These are phyloP conservation scores for Microplitis deprimator DNA, from an alignment of 2,888 invertebrate species.

Conservation along the genomic window DNA sequence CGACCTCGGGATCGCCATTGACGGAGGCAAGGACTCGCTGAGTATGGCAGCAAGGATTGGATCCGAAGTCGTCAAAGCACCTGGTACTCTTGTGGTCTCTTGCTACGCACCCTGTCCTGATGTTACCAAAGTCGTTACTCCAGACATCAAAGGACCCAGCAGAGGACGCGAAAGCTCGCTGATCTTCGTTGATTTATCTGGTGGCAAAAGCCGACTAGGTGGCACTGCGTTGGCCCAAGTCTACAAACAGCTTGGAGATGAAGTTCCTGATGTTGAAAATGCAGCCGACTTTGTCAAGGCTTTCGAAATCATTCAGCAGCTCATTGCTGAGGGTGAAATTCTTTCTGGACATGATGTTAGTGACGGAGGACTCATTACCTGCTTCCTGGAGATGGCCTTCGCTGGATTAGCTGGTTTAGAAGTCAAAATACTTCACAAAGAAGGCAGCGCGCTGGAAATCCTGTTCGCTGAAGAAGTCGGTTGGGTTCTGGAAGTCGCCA, in stretches of 20 bases:
- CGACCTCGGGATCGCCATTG: slow-evolving; percentile 88
- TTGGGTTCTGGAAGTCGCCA: slow-evolving; percentile 84
- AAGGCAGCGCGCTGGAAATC: slow-evolving; percentile 76
- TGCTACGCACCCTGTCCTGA: slow-evolving; percentile 97
- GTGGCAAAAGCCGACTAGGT: slow-evolving; percentile 84
- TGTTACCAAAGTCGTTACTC: slow-evolving; percentile 86
- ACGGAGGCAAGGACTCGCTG: slow-evolving; percentile 97
- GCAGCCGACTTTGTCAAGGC: slow-evolving; percentile 79
- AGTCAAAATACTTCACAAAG: slow-evolving; percentile 76
- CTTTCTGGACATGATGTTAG: slow-evolving; percentile 95
- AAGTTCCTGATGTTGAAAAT: slow-evolving; percentile 85
- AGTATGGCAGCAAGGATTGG: slow-evolving; percentile 95
- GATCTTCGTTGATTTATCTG: slow-evolving; percentile 85
- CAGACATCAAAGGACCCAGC: slow-evolving; percentile 85
- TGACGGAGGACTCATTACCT: slow-evolving; percentile 94
- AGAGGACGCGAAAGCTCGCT: slow-evolving; percentile 77
- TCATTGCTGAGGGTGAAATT: slow-evolving; percentile 83
- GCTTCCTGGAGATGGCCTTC: slow-evolving; percentile 96
- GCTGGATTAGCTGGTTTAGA: slow-evolving; percentile 88
- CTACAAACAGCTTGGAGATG: slow-evolving; percentile 86
- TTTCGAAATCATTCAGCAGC: slow-evolving; percentile 87
- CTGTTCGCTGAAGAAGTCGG: slow-evolving; percentile 91
- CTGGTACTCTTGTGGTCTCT: slow-evolving; percentile 95
- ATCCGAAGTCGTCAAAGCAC: slow-evolving; percentile 80
- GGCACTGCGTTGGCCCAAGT: slow-evolving; percentile 95